Evolutionary conservation across 2,113 vertebrate species (phyloP), one percentile per base, ranked within the genome.

Genomic region (Pollachius pollachius): DNA sequence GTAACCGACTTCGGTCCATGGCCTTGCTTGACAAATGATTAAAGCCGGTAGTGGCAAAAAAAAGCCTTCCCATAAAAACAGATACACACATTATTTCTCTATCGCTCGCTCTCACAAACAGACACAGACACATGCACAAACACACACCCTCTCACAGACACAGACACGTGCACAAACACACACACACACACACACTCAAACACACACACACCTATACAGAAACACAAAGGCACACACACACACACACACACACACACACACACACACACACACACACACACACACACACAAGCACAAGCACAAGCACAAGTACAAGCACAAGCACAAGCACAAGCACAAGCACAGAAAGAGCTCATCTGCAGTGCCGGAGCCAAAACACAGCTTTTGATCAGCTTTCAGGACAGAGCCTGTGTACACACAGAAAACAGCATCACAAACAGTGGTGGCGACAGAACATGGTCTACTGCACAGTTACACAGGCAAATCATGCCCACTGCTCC

Each of bases 21-120:
- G 86, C 85, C 79, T 81, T 58, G 62, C 78, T 84, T 80, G 56
- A 74, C 73, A 77, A 58, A 89, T 90, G 88, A 91, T 91, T 89
- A 90, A 90, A 91, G 88, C 79, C 79, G 69, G 64, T 27, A 58
- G 78, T 79, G 70, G 79, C 80, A 79, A 77, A 69, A 64, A 81
- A 37, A 73, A 62, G 30, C 63, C 56, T 0, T 30, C 68, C 21
- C 57, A 64, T 27, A 19, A 19, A 48, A 41, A 52, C 75, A 81
- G 74, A 79, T 76, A 73, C 68, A 75, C 64, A 67, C 71, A 81
- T 64, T 27, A 27, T 27, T 27, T 27, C 34, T 52, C 34, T n/a
- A 17, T 4, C 64, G 5, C 34, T 48, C 13, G 16, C 8, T 64
- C 63, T 66, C 64, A 27, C 4, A 4, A 1, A 41, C 9, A 6